Evolutionary conservation across 2,113 vertebrate species (phyloP).

Genomic region (Chiloscyllium plagiosum): DNA sequence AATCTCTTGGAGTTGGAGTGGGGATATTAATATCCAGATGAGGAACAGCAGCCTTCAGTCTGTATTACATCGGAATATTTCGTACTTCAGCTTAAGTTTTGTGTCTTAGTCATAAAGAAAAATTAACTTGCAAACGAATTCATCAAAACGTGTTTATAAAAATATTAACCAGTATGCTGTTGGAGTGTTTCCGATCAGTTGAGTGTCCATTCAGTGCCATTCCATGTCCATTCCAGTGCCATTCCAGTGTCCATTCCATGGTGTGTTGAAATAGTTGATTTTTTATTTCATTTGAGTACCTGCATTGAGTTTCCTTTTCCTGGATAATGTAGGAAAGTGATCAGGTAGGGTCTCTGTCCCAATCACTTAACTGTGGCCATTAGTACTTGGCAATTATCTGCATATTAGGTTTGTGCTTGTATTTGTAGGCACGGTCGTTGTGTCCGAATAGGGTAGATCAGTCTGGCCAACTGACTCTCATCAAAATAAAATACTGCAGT

Average conservation of each 20-base stretch:
- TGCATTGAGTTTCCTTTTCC: neutral
- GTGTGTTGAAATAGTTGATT: neutral
- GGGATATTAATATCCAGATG: neutral
- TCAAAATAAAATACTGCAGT: neutral
- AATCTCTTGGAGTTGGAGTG: neutral
- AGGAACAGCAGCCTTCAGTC: neutral
- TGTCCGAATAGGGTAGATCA: neutral
- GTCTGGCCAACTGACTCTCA: neutral
- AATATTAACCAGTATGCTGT: neutral
- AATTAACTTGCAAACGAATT: neutral
- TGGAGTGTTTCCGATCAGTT: neutral
- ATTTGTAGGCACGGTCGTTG: neutral
- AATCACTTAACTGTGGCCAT: neutral
- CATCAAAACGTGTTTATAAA: no score
- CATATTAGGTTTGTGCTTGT: no score
- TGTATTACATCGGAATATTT: neutral
- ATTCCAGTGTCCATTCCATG: no score
- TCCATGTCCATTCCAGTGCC: no score
- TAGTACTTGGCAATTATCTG: neutral
- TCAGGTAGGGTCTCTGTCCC: neutral
- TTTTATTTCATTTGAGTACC: neutral
- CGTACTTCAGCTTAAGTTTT: neutral
- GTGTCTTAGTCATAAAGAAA: neutral
- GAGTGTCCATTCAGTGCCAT: neutral
- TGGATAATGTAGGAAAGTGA: neutral